These are phyloP conservation scores for Lucilia cuprina DNA, from an alignment of 1,140 invertebrate genomes.

Conservation along the genomic window DNA sequence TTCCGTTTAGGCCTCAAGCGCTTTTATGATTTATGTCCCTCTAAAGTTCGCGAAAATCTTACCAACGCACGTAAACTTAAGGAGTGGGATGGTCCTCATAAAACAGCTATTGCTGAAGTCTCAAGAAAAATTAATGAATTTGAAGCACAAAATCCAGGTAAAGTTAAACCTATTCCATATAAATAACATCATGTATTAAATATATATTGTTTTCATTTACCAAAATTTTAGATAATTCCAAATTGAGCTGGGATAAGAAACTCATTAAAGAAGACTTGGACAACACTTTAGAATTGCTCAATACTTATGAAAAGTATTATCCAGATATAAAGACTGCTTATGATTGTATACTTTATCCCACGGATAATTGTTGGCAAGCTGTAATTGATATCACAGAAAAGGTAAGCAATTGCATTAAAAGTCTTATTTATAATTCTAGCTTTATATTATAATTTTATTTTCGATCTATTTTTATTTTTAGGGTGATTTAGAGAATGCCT, in stretches of 20 bases:
- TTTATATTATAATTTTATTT: background rate
- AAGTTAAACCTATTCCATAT: conserved; percentile 19
- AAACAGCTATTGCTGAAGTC: conserved; percentile 78
- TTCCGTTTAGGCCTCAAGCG: conserved; percentile 88
- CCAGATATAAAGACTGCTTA: conserved; percentile 86
- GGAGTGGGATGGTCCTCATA: conserved; percentile 85
- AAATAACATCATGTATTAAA: background rate
- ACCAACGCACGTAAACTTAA: conserved; percentile 83
- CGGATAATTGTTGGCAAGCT: conserved; percentile 71
- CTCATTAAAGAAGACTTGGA: conserved; percentile 90
- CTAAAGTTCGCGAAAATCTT: conserved; percentile 83
- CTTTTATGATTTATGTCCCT: conserved; percentile 86
- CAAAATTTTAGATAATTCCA: conserved; percentile 45
- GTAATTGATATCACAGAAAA: conserved; percentile 62
- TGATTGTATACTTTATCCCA: conserved; percentile 93
- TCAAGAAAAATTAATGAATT: conserved; percentile 76
- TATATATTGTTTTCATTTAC: background rate
- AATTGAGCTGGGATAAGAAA: conserved; percentile 72
- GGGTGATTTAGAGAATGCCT: conserved; percentile 79
- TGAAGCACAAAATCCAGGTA: conserved; percentile 68
- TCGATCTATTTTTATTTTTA: conserved; percentile 38
- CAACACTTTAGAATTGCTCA: conserved; percentile 83
- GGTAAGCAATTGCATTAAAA: conserved; percentile 21
- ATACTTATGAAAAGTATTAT: conserved; percentile 87
- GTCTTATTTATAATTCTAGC: background rate